Conservation (phyloP, 2,888 invertebrate species). For the Plutella xylostella region DNA sequence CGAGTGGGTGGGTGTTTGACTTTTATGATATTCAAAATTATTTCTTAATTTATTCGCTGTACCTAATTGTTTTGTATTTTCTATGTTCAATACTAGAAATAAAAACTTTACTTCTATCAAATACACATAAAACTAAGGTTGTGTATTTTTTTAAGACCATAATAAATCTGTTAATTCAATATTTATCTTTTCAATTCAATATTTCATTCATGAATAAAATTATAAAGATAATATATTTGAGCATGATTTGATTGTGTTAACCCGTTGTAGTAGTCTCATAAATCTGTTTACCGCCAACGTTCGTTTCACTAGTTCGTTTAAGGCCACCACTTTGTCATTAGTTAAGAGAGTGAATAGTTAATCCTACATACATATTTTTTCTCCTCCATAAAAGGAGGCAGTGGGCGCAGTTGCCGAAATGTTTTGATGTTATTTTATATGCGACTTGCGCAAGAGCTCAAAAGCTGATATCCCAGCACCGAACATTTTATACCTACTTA, state of each 20-base stretch:
- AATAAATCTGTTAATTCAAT: no score
- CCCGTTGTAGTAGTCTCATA: neutral
- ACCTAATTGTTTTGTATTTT: no score
- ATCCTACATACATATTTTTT: constrained; percentile 23
- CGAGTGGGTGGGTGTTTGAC: no score
- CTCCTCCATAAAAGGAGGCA: constrained; percentile 29
- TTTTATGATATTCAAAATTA: no score
- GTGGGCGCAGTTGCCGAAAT: constrained; percentile 36
- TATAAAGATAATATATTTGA: neutral
- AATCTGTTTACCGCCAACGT: constrained; percentile 2
- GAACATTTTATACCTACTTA: neutral
- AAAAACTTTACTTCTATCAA: no score
- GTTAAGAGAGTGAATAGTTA: constrained; percentile 19
- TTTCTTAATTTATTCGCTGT: no score
- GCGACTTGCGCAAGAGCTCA: constrained; percentile 3
- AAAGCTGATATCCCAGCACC: neutral
- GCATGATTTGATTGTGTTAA: neutral
- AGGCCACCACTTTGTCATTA: neutral
- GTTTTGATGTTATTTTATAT: constrained; percentile 15
- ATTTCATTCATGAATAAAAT: no score
- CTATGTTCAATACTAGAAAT: no score
- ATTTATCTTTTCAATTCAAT: no score
- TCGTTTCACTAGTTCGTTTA: neutral
- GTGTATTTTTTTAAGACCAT: no score
- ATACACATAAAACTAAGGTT: no score